Conservation (phyloP, 2,113 vertebrate genomes). For the Gorsachius goisagi region DNA sequence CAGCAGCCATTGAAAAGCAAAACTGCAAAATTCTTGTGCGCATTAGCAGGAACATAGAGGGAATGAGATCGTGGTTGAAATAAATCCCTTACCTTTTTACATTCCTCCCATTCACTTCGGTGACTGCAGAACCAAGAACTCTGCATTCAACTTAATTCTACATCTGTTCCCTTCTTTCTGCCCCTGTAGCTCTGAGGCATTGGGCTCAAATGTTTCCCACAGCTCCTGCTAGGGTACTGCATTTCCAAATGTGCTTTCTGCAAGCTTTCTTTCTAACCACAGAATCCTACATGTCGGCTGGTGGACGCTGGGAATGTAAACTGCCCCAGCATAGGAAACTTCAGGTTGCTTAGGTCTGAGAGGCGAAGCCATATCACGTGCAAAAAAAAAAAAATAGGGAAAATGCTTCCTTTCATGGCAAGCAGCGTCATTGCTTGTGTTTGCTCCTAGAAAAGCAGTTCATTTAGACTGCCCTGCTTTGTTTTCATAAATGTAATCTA, state of each 20-base stretch:
- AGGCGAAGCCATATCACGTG: fast-evolving
- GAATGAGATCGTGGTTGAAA: neutral
- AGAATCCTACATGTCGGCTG: neutral
- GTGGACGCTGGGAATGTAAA: neutral
- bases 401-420: neutral
- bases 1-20: conserved; percentile 9
- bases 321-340: neutral
- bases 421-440: neutral
- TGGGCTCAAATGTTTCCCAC: conserved; percentile 16
- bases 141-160: neutral
- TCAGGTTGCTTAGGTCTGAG: neutral
- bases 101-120: neutral
- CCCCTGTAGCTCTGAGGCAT: neutral
- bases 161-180: conserved; percentile 21
- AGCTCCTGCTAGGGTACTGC: neutral
- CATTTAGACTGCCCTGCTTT: neutral
- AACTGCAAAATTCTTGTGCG: neutral
- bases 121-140: neutral
- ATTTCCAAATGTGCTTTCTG: neutral
- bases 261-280: neutral
- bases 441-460: neutral
- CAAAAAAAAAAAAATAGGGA: neutral
- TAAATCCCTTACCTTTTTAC: conserved; percentile 31
- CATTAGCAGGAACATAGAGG: neutral
- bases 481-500: conserved; percentile 18